Percentiles rank a stretch among this genome's conserved stretches.
Evolutionary conservation across 2,113 vertebrate species (phyloP).

Genomic region (Melanocharis versteri): DNA sequence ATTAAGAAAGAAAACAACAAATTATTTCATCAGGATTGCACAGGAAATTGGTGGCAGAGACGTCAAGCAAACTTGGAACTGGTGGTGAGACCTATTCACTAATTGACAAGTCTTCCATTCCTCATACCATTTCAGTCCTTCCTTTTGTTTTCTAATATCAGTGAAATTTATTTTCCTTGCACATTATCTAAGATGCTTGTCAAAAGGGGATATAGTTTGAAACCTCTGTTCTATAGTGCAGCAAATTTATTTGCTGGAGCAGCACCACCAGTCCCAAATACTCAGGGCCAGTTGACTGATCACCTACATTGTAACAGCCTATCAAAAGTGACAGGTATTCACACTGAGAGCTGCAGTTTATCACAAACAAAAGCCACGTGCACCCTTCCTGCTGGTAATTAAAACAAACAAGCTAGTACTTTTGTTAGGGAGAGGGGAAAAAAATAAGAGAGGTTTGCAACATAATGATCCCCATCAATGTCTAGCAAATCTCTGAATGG

Average conservation of each 20-base stretch:
- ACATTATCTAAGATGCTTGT: background rate
- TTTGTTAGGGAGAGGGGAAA: background rate
- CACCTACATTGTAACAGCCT: background rate
- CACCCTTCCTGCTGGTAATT: constrained; percentile 2
- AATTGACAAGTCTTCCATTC: background rate
- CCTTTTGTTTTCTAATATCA: background rate
- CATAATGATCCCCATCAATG: background rate
- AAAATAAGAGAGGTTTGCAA: background rate
- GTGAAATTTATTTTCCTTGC: background rate
- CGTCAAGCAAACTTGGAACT: background rate
- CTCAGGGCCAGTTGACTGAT: background rate
- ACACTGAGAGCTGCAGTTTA: background rate
- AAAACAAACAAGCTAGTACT: constrained; percentile 12
- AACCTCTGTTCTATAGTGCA: background rate
- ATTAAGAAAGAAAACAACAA: background rate
- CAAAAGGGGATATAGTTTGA: background rate
- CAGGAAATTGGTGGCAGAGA: background rate
- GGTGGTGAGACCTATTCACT: background rate
- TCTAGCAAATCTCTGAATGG: background rate
- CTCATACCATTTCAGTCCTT: background rate
- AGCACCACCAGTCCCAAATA: background rate
- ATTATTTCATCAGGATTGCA: background rate
- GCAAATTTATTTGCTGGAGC: background rate
- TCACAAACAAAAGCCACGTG: background rate
- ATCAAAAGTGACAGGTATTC: constrained; percentile 35